Evolutionary conservation across 2,113 vertebrate genomes (phyloP), one percentile per base, ranked within the genome.

Genomic region (Syrrhaptes paradoxus): DNA sequence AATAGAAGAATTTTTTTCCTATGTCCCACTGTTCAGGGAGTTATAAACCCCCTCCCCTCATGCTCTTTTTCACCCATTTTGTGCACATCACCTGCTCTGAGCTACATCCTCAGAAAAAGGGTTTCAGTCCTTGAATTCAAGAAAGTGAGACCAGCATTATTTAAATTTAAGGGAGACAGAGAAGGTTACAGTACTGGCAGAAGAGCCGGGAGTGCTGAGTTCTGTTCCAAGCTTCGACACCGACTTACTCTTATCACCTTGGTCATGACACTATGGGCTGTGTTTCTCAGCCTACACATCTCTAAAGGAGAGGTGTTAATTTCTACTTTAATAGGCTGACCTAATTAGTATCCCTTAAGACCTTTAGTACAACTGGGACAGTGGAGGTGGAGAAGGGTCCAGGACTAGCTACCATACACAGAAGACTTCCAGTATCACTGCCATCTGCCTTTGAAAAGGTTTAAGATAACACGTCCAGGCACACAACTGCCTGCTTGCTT

Each of bases 301-400:
- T 46, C 74, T 89, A 78, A 93, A 87, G 52, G 61, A 86, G 61
- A 86, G 52, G 54, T 86, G 66, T 61, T 93, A 84, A 61, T 94
- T 93, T 84, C 70, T 81, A 22, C 88, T 92, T 89, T 79, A 89
- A 90, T 65, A 82, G 80, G 58, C 32, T 92, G 58, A 92, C 95
- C 90, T 96, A 94, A 95, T 95, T 96, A 90, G 31, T 43, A 45
- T 88, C 68, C 65, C 88, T 62, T 74, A 85, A 90, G 90, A 81
- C 49, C 85, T 89, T 43, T 51, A 94, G 70, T 90, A 52, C 58
- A 75, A 43, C 41, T 18, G 87, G 82, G 90, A 86, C 31, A 71
- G 79, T 13, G 7, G 36, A 70, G 58, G 17, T 54, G 62, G 41
- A 75, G 65, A 86, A 74, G 70, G 90, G 73, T 84, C 74, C 61